Evolutionary conservation across 2,888 invertebrate species (phyloP).

Genomic region (Isoperla grammatica): DNA sequence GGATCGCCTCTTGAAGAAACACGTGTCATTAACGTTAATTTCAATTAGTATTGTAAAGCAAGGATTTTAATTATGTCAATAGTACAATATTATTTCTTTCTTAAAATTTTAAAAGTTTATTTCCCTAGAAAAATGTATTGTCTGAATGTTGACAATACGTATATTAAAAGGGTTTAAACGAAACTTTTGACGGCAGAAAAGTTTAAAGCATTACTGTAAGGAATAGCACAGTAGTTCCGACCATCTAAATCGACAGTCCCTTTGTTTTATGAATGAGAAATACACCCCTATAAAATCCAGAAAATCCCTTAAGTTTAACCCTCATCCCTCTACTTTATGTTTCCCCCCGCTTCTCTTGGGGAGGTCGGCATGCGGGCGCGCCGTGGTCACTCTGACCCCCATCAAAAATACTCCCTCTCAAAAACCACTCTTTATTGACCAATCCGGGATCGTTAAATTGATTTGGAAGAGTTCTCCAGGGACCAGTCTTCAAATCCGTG

Average conservation of each 20-base stretch:
- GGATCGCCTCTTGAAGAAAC: too few relatives aligned
- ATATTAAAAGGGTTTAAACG: too few relatives aligned
- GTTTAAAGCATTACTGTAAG: too few relatives aligned
- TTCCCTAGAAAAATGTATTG: not conserved
- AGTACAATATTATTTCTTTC: too few relatives aligned
- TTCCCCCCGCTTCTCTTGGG: not conserved
- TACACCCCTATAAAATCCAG: constrained; percentile 13
- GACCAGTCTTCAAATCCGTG: not conserved
- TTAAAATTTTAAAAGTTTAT: not conserved
- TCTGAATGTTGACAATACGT: not conserved
- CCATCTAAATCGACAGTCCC: too few relatives aligned
- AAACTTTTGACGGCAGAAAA: too few relatives aligned
- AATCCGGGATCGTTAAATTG: constrained; percentile 13
- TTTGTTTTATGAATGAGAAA: constrained; percentile 17
- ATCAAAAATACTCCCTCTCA: not conserved
- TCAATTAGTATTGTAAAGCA: too few relatives aligned
- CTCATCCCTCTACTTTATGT: constrained; percentile 10
- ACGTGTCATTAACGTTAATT: too few relatives aligned
- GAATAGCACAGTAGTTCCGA: too few relatives aligned
- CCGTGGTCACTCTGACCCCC: constrained; percentile 4
- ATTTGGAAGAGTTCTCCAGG: constrained; percentile 2
- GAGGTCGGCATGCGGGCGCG: constrained; percentile 2
- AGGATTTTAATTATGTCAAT: too few relatives aligned
- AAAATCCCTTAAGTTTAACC: constrained; percentile 11
- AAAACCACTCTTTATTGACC: constrained; percentile 13